Percentiles rank a stretch among this genome's conserved stretches.
These are phyloP conservation scores for Ceyx melanurus DNA, from an alignment of 2,113 vertebrate species.

Conservation along the genomic window DNA sequence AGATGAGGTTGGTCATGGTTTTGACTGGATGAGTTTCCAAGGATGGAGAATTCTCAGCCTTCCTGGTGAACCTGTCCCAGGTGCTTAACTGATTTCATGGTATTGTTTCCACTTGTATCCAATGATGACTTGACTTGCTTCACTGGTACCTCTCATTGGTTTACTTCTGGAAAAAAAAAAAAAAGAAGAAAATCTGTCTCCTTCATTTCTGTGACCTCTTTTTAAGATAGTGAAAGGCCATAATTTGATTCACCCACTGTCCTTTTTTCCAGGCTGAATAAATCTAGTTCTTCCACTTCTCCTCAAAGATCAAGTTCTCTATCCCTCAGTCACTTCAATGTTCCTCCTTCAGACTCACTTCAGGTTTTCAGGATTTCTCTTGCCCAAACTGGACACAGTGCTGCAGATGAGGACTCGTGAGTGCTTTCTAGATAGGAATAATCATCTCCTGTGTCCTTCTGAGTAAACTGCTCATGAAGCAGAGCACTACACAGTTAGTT, in stretches of 20 bases:
- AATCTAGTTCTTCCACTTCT: not conserved
- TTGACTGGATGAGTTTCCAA: not conserved
- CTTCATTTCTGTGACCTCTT: not conserved
- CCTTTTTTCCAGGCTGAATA: not conserved
- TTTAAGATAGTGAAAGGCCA: not conserved
- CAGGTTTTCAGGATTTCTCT: not conserved
- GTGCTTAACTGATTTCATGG: not conserved
- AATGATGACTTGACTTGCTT: not conserved
- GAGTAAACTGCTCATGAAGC: not conserved
- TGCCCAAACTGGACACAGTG: not conserved
- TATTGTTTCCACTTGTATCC: not conserved
- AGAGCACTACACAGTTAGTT: not conserved
- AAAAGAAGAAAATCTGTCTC: no score
- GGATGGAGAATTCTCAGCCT: not conserved
- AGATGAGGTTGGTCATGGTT: not conserved
- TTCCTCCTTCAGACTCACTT: not conserved
- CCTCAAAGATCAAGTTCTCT: not conserved
- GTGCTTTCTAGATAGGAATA: not conserved
- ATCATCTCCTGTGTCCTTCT: not conserved
- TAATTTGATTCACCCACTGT: not conserved
- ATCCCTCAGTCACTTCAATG: not conserved
- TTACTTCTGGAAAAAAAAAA: not conserved
- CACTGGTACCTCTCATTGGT: not conserved
- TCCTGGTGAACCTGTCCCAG: not conserved
- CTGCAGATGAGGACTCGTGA: not conserved